Evolutionary conservation across 37 sponge, comb jelly and placozoan species (phyloP), one percentile per base, ranked within the genome.

Genomic region (Haliclona indistincta): DNA sequence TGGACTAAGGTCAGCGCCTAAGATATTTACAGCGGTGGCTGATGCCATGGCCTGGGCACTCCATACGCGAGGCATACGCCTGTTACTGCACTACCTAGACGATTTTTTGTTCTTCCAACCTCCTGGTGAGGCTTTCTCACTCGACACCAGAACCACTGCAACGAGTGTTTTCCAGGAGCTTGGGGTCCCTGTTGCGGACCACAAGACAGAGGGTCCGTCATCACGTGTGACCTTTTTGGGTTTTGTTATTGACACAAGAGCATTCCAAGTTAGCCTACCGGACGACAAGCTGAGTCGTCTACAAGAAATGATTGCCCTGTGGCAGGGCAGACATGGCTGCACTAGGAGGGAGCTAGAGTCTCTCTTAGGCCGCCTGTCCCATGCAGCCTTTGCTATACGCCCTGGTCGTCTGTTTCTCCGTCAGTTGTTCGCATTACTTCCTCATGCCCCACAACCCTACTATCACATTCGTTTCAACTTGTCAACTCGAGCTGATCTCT

Each of bases 21-120:
- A 34, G 40, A 45, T 69, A 6, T 69, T 69, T 28, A 36, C 26
- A 23, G 70, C 70, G 4, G 23, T 69, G 25, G 70, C 70, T 42
- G 70, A 69, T 69, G 70, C 51, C 3, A 32, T 69, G 4, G 51
- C 70, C 38, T 69, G 70, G 70, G 28, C 25, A 4, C 47, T 69
- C 6, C 49, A 39, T 44, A 6, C n/a, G 6, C 23, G 25, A 22
- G 70, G 70, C 32, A 28, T 69, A 22, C 23, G 4, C 13, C 22
- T 22, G 47, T 47, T 41, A 32, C 70, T 69, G 29, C 51, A 69
- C 28, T 45, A 45, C 19, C 51, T 69, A 43, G 70, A 69, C 19
- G 70, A 41, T 43, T 69, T 69, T 42, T 43, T 43, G 49, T 69
- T 69, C 32, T 3, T 69, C 5, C 22, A 47, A 4, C 10, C 45